phyloP scores from a whole-genome alignment of 64 coral and sea anemone genomes.

The Dendronephthya gigantea region DNA sequence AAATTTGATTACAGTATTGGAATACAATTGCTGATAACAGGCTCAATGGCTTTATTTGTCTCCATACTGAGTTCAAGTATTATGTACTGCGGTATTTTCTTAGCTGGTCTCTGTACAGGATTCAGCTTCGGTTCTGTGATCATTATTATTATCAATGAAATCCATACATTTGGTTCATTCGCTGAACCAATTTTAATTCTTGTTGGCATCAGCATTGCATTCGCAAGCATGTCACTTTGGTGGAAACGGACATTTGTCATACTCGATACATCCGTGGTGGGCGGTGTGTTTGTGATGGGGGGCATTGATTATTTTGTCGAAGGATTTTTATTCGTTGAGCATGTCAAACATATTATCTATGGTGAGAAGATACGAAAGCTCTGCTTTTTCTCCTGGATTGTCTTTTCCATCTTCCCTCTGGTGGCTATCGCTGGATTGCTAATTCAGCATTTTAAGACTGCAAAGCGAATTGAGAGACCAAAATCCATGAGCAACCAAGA shows the following conservation, averaged over 20 bases:
- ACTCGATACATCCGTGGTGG: background rate
- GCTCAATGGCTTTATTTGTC: background rate
- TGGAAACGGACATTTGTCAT: background rate
- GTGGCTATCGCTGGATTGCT: background rate
- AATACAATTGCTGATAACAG: background rate
- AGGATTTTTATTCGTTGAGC: slow-evolving; percentile 8
- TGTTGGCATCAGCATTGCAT: background rate
- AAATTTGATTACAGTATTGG: background rate
- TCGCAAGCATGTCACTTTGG: background rate
- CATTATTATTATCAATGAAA: background rate
- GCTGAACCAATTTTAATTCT: background rate
- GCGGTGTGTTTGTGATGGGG: background rate
- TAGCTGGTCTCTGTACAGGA: background rate
- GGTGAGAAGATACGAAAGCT: background rate
- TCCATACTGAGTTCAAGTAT: background rate
- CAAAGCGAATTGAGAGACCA: background rate
- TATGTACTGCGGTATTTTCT: background rate
- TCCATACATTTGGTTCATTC: background rate
- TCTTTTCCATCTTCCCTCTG: background rate
- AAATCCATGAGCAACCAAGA: background rate
- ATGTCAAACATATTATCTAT: background rate
- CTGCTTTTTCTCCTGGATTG: slow-evolving; percentile 7
- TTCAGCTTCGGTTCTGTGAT: background rate
- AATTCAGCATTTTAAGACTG: background rate
- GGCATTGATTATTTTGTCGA: slow-evolving; percentile 10